Percentiles rank a stretch among this genome's conserved stretches.
These are phyloP conservation scores for Serrognathus titanus DNA, from an alignment of 2,888 invertebrate species.

Conservation along the genomic window DNA sequence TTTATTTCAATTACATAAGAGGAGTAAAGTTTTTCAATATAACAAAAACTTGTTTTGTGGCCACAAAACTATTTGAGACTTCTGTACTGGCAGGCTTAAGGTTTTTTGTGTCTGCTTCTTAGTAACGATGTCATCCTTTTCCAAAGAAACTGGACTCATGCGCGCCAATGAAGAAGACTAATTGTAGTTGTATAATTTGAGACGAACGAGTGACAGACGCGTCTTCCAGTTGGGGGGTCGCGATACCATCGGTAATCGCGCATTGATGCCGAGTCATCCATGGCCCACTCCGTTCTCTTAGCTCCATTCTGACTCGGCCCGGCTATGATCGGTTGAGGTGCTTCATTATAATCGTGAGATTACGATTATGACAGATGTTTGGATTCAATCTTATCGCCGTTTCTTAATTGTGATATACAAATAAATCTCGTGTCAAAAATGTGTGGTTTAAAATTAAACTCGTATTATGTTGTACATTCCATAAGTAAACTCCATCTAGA, in stretches of 20 bases:
- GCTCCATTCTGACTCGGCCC: conserved; percentile 9
- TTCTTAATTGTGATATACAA: conserved; percentile 29
- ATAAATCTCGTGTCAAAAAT: conserved; percentile 25
- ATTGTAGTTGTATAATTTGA: conserved; percentile 29
- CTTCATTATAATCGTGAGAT: conserved; percentile 27
- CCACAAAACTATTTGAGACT: too few relatives aligned
- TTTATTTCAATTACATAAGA: neutral
- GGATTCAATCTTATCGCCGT: conserved; percentile 25
- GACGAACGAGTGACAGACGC: conserved; percentile 19
- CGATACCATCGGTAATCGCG: conserved; percentile 29
- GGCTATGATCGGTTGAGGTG: conserved; percentile 13
- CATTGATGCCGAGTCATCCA: conserved; percentile 34
- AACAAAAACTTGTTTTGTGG: neutral
- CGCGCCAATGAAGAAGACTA: conserved; percentile 35
- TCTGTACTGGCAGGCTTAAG: too few relatives aligned
- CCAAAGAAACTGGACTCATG: conserved; percentile 16
- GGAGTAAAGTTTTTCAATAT: neutral
- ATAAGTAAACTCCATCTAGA: neutral
- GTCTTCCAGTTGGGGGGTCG: conserved; percentile 46
- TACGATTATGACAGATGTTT: conserved; percentile 32
- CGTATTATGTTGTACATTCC: conserved; percentile 13
- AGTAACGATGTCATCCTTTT: neutral
- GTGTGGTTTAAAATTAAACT: conserved; percentile 21
- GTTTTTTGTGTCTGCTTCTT: neutral
- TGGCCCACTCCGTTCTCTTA: conserved; percentile 15